Base-by-base conservation (phyloP, 2,113 vertebrate genomes). In the Anolis sagrei region DNA sequence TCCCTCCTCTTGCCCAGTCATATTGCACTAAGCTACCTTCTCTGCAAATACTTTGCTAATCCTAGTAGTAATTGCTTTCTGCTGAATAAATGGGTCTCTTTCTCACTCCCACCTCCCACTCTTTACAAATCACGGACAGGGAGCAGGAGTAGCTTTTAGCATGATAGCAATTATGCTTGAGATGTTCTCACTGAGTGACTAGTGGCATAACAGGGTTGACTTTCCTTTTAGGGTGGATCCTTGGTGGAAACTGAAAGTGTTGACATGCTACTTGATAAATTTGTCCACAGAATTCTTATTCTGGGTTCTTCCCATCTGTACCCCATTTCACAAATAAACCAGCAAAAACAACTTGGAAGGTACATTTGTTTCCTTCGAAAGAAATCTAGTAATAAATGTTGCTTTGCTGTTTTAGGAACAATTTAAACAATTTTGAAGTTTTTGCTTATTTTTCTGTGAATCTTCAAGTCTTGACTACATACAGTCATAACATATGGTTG, bases 381-480 rank as follows among this genome's bases (percentile, higher is more conserved):
- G 21, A 54, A 23, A 14, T 72, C 6, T 82, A 72, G 32, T 44
- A 81, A 16, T 5, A 62, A 73, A 61, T 83, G 9, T 72, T 32
- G 88, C 89, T 82, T 78, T 83, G 34, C 86, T 7, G 21, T 87
- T 86, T 16, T 86, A 8, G 25, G 9, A 14, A 81, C 6, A 80
- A 11, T 80, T 80, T 80, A 44, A 81, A 90, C 25, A 14, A 29
- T 39, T 76, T 64, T 76, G 29, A 27, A 62, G 83, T 86, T 87
- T 54, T 19, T 89, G 0, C 82, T 32, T 86, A 44, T 68, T 14
- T 34, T 25, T 86, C 68, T 29, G 49, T 62, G 62, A 61, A 80
- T 80, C 14, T 44, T 81, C 76, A 77, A 84, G 49, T 29, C 19
- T 9, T 76, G 21, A 5, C 81, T 93, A 83, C 70, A 82, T 81